These are phyloP conservation scores for Allacma fusca DNA, from an alignment of 2,888 invertebrate species.

Conservation along the genomic window DNA sequence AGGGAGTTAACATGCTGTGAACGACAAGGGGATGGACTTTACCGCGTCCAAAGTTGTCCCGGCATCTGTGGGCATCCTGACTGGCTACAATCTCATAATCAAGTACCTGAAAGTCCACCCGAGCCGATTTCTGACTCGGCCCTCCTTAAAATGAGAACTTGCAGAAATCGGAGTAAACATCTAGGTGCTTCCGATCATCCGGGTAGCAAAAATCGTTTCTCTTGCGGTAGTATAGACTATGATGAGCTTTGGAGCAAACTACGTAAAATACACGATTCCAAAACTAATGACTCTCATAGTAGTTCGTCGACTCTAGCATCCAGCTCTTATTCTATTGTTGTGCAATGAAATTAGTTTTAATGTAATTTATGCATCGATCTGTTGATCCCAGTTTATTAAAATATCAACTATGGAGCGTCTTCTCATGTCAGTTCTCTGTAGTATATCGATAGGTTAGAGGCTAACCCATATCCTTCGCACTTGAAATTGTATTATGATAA, in stretches of 20 bases:
- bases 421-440: background rate
- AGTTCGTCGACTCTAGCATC: constrained; percentile 56
- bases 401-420: background rate
- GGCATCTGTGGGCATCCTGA: constrained; percentile 61
- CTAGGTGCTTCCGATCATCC: constrained; percentile 49
- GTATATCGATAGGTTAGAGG: no score
- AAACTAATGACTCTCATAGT: constrained; percentile 51
- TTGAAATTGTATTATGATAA: no score
- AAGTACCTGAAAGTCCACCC: constrained; percentile 56
- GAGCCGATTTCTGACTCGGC: constrained; percentile 55
- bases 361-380: background rate
- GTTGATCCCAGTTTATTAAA: background rate
- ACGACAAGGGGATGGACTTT: constrained; percentile 58
- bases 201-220: constrained; percentile 49
- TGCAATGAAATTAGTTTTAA: constrained; percentile 46
- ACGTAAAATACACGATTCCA: constrained; percentile 50
- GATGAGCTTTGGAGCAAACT: constrained; percentile 54
- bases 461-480: no score
- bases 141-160: constrained; percentile 52
- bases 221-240: constrained; percentile 52
- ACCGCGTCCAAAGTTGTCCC: constrained; percentile 62
- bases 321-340: constrained; percentile 56
- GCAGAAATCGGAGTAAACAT: constrained; percentile 50
- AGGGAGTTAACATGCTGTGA: constrained; percentile 53
- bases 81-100: constrained; percentile 50